Base-by-base conservation (phyloP, 2,888 invertebrate species). In the Sphaerophoria rueppellii region DNA sequence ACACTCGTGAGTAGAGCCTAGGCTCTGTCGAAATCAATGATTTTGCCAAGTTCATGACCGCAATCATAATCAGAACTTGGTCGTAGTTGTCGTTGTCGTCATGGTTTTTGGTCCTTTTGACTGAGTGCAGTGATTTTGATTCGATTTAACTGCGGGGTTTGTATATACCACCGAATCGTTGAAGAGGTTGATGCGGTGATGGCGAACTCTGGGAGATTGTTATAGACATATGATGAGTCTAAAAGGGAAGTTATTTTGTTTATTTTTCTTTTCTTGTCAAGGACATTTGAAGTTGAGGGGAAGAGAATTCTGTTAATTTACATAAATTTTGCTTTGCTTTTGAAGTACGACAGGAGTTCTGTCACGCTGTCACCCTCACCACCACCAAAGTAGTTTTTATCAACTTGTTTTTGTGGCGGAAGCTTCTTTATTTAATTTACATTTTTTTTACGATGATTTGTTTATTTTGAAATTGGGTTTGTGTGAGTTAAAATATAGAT, bases 1-100 rank as follows among this genome's bases (percentile, higher is more conserved):
- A 72, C 81, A 72, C 81, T 77, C 63, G 57, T 60, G 74, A 81
- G 81, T 81, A 77, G 69, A 85, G 85, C 85, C 85, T 85, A 85
- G 76, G 81, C 80, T 77, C 81, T 81, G 85, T 77, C 50, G 85
- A 85, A 85, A 85, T 85, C 85, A 85, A 85, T 85, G 85, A 85
- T 81, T 85, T 85, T 77, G 76, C 76, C 85, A 85, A 81, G 81
- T 85, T 85, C 85, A 85, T 85, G 85, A 85, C 85, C 85, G 85
- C 85, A 85, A 85, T 85, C 85, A 85, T 85, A 85, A 85, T 85
- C 85, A 85, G 81, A 81, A 76, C 72, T 70, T 58, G 40, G 58
- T 58, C 37, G 16, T 24, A 16, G 58, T 50, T 16, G 16, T 50
- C 16, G 50, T 6, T 9, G 50, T 50, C 7, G 7, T 7, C 16